A percentile compares a stretch with the other conserved stretches of the same genome.
Evolutionary conservation across 2,797 vertebrate species (phyloP).

Genomic region (Neosalanx taihuensis): DNA sequence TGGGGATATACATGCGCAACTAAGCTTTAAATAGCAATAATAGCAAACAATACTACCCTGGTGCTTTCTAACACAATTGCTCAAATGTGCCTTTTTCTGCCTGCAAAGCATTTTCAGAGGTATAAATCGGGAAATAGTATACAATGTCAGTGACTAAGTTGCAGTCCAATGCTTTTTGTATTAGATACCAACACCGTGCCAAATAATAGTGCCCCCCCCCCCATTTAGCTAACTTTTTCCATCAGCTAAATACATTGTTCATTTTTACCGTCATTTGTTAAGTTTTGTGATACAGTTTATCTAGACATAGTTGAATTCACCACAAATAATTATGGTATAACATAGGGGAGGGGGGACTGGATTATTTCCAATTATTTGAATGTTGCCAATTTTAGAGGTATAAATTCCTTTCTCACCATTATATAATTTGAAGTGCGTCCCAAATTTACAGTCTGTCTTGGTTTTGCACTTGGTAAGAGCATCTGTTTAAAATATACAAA

Average conservation of each 20-base stretch:
- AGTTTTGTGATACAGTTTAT: not conserved
- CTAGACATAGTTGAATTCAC: not conserved
- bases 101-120: slow-evolving; percentile 13
- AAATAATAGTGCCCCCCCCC: not conserved
- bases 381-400: slow-evolving; percentile 45
- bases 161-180: slow-evolving; percentile 39
- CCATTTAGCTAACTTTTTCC: slow-evolving; percentile 9
- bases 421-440: slow-evolving; percentile 61
- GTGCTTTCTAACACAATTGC: slow-evolving; percentile 34
- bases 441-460: slow-evolving; percentile 63
- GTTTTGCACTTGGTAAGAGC: slow-evolving; percentile 62
- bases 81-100: slow-evolving; percentile 9
- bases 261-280: not conserved
- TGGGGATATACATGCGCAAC: slow-evolving; percentile 25
- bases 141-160: slow-evolving; percentile 30
- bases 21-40: slow-evolving; percentile 28
- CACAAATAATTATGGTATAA: not conserved
- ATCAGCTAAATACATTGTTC: slow-evolving; percentile 3
- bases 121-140: slow-evolving; percentile 17
- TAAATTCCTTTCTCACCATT: slow-evolving; percentile 46
- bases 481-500: slow-evolving; percentile 68
- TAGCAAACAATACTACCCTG: slow-evolving; percentile 25
- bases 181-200: slow-evolving; percentile 37
- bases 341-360: not conserved
- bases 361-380: not conserved